phyloP scores from a whole-genome alignment of 2,113 vertebrate genomes.

The Melanerpes aurifrons region DNA sequence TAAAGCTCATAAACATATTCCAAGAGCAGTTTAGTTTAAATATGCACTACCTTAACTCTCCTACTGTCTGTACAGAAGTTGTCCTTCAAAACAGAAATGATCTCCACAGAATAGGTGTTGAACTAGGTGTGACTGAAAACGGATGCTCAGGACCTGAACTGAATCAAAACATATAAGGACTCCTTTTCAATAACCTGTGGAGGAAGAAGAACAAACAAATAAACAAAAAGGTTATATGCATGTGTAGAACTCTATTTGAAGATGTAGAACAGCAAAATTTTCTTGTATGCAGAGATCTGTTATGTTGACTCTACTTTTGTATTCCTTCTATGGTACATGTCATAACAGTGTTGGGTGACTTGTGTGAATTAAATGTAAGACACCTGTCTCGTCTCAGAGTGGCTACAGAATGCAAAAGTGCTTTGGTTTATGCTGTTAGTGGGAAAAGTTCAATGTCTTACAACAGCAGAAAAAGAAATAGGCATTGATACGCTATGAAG shows the following conservation, averaged over 20 bases:
- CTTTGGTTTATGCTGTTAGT: neutral
- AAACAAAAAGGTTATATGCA: neutral
- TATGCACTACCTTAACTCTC: constrained; percentile 55
- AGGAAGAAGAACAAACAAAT: neutral
- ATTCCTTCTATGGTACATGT: neutral
- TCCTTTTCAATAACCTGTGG: constrained; percentile 29
- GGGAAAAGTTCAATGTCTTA: neutral
- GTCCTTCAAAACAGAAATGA: neutral
- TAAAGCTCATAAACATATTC: neutral
- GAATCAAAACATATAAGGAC: neutral
- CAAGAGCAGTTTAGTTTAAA: neutral
- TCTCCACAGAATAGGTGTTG: constrained; percentile 34
- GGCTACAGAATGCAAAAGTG: neutral
- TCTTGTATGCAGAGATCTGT: neutral
- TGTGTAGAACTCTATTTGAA: neutral
- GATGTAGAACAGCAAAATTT: neutral
- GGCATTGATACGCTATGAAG: neutral
- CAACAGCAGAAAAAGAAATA: neutral
- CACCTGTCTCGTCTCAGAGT: neutral
- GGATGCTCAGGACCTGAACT: neutral
- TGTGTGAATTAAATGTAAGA: neutral
- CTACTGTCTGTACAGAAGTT: neutral
- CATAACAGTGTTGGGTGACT: neutral
- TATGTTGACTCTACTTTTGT: neutral
- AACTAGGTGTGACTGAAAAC: neutral